Evolutionary conservation across 2,113 vertebrate genomes (phyloP), one percentile per base, ranked within the genome.

Genomic region (Paralichthys olivaceus): DNA sequence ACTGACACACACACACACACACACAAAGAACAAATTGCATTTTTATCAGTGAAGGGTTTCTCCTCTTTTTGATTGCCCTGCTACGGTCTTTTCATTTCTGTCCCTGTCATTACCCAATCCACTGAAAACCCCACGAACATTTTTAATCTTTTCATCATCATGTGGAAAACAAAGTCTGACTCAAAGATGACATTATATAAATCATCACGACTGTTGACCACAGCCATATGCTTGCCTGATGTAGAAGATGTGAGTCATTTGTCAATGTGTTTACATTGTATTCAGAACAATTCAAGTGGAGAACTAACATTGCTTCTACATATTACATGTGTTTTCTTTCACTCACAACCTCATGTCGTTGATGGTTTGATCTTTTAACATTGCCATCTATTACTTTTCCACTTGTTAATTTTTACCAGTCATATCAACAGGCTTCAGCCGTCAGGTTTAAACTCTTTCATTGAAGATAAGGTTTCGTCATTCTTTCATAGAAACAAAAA

Each of bases 201-300:
- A 59, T 86, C 81, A 80, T 45, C 5, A 7, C 13, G 61, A 49
- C 67, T 74, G 61, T 26, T 73, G 66, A 71, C 85, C 66, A 28
- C 55, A 66, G 75, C 76, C 81, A 86, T 83, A 64, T 89, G 81
- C 63, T 66, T 0, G 62, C 80, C 86, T 78, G 76, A 76, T 87
- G 87, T 56, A 72, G 76, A 84, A 83, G 70, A 69, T 72, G 63
- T 85, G 87, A 91, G 82, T 90, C 87, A 90, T 72, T 64, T 79
- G 72, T 85, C 83, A 69, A 1, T 28, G 32, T 87, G 75, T 90
- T 91, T 82, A 87, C 58, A 64, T 32, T 32, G 65, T 13, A 7
- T 34, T 55, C 65, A 73, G 53, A 69, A 49, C 45, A 26, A 14
- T 26, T 61, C 51, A 84, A 68, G 15, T 55, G 61, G 62, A 89